Base-by-base conservation (phyloP, 2,113 vertebrate species). In the Tiliqua scincoides region DNA sequence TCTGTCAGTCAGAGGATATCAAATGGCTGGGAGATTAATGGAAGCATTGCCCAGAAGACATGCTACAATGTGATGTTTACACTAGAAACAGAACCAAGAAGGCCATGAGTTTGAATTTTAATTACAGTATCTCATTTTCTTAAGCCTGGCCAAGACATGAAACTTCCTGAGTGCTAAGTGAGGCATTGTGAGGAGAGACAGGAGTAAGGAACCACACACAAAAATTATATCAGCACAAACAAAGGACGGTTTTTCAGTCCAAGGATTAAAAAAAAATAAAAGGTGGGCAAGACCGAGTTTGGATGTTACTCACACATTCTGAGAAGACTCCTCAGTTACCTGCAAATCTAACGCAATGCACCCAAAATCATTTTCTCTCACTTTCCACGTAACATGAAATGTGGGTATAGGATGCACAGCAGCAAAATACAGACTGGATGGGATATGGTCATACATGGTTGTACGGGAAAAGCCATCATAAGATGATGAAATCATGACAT, bases 21-120 rank as follows among this genome's bases (percentile, higher is more conserved):
- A 59, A 67, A 72, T 68, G 48, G 61, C 82, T 81, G n/a, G 79
- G 5, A 0, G 1, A 25, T 23, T 83, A 87, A 83, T 52, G 74
- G 73, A 87, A 68, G 52, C 74, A 77, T 35, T 32, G 80, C 80
- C 80, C 27, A 83, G 37, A 62, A 87, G 73, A 77, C 73, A 71
- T 78, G 80, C 86, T 68, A 62, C 83, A 87, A 83, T 76, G 85
- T 59, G n/a, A 59, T 87, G 85, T 87, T 87, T 87, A 83, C 57
- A 70, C 57, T 70, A 48, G 40, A 83, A 77, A 87, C 67, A 71
- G 80, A 78, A 83, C 68, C 75, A 35, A 78, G 40, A 71, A 78
- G 40, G 40, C 54, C 65, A 52, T 35, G 20, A 83, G 52, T 70
- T 83, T 76, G 43, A 70, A 75, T 87, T 87, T 62, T 77, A 87